Evolutionary conservation across 2,113 vertebrate species (phyloP), one percentile per base, ranked within the genome.

Genomic region (Leuciscus idus): DNA sequence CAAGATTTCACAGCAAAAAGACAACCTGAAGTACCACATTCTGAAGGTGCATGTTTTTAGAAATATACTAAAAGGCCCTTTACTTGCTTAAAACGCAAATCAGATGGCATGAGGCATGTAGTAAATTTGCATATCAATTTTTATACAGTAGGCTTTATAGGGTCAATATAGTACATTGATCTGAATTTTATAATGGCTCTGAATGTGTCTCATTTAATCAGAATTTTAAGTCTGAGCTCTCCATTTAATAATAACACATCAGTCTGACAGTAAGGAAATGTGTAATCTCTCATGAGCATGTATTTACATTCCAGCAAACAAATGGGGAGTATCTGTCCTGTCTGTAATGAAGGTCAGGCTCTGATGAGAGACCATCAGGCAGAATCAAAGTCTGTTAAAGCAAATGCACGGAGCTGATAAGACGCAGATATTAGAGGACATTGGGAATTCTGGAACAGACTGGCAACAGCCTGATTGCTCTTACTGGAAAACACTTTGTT

Each of bases 301-400:
- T 13, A 75, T 84, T 86, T 81, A 70, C 61, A 77, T 61, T 52
- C 23, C 19, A 9, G 9, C 62, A 66, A 77, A 77, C 82, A 72
- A 73, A 57, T 66, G 68, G 76, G 52, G 80, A 83, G 43, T 52
- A 81, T 46, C 61, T 30, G 80, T 81, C 80, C 74, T 30, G 28
- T 74, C 81, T 84, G 36, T 88, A 81, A 84, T 76, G 46, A 90
- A 85, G 82, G 85, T 88, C 72, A 88, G 84, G 82, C 81, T 80
- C 78, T 57, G 75, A 57, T 81, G 87, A 89, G 13, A 85, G 72
- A 43, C 48, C 83, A 84, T 83, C 84, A 78, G 86, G 43, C 64
- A 30, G 66, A 78, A 86, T 82, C 82, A 30, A 55, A 81, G 80
- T 83, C 73, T 78, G 84, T 86, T 85, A 88, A 55, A 84, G 83